Evolutionary conservation across 2,797 vertebrate species (phyloP).

Genomic region (Lerista edwardsae): DNA sequence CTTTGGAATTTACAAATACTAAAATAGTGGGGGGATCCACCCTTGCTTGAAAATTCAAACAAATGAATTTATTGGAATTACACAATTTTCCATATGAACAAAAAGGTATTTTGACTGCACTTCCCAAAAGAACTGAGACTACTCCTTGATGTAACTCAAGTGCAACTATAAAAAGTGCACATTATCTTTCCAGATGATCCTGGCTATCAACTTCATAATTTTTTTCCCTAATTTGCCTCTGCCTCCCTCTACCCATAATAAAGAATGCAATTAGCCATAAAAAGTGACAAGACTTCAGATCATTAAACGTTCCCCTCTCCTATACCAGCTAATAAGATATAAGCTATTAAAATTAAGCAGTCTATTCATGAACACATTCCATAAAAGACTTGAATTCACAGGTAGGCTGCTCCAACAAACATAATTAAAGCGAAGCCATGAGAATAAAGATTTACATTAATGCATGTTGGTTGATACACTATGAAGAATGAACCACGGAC

Average conservation of each 20-base stretch:
- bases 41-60: background rate
- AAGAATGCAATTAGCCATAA: constrained; percentile 16
- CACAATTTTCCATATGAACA: background rate
- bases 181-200: background rate
- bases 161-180: background rate
- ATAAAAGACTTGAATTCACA: background rate
- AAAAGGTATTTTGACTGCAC: background rate
- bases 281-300: constrained; percentile 8
- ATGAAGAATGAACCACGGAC: constrained; percentile 3
- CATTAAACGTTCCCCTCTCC: background rate
- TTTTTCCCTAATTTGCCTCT: background rate
- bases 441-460: background rate
- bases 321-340: background rate
- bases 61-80: background rate
- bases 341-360: constrained; percentile 12
- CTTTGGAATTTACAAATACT: background rate
- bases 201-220: background rate
- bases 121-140: background rate
- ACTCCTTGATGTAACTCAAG: background rate
- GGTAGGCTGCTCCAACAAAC: background rate
- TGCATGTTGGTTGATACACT: background rate
- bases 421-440: constrained; percentile 4
- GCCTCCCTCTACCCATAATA: background rate
- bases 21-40: background rate
- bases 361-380: background rate